Evolutionary conservation across 2,113 vertebrate genomes (phyloP).

Genomic region (Peromyscus maniculatus): DNA sequence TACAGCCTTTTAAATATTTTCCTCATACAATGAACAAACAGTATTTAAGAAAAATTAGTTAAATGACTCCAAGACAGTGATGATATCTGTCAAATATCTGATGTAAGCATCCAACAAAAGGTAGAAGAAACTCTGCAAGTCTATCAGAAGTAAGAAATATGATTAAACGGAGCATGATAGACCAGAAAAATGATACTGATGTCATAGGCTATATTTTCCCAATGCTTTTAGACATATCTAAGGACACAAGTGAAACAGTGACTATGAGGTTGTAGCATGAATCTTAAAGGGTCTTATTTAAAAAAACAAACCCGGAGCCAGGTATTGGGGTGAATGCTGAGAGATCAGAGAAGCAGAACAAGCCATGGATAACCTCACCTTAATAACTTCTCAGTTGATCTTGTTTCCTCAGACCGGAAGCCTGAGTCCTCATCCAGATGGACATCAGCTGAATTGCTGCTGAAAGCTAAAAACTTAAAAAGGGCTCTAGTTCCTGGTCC

Average conservation of each 20-base stretch:
- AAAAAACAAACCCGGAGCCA: too few relatives aligned
- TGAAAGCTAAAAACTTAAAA: too few relatives aligned
- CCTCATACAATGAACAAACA: slow-evolving; percentile 20
- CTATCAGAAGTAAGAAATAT: background rate
- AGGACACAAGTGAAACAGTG: background rate
- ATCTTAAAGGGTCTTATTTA: too few relatives aligned
- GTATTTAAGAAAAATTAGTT: slow-evolving; percentile 52
- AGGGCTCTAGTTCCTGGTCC: too few relatives aligned
- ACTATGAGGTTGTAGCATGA: background rate
- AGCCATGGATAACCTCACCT: too few relatives aligned
- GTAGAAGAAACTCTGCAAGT: slow-evolving; percentile 26
- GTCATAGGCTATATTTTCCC: background rate
- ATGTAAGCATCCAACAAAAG: background rate
- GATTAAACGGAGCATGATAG: slow-evolving; percentile 34
- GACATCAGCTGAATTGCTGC: too few relatives aligned
- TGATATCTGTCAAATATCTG: slow-evolving; percentile 32
- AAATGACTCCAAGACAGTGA: slow-evolving; percentile 41
- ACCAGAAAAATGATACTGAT: background rate
- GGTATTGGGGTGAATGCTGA: too few relatives aligned
- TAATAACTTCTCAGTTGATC: too few relatives aligned
- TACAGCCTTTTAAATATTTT: slow-evolving; percentile 37
- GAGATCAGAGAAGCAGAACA: too few relatives aligned
- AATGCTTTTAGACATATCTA: background rate
- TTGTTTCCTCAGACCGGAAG: too few relatives aligned
- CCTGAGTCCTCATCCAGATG: too few relatives aligned